Conservation (phyloP, 2,113 vertebrate genomes). For the Leucopsar rothschildi region DNA sequence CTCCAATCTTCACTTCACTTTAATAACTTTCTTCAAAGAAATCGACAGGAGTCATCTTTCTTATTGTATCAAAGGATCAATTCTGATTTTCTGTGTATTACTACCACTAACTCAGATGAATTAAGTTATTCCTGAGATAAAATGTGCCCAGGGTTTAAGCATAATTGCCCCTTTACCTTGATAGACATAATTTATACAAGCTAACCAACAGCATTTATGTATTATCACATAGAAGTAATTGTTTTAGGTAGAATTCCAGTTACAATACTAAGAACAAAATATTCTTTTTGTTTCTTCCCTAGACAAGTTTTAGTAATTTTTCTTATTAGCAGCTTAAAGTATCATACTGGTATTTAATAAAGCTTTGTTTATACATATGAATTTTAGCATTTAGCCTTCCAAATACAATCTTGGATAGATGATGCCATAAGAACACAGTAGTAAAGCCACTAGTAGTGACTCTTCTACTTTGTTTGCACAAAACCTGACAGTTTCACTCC, state of each 20-base stretch:
- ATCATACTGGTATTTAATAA: neutral
- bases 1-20: neutral
- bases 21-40: neutral
- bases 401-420: neutral
- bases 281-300: neutral
- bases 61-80: neutral
- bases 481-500: neutral
- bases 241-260: neutral
- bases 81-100: neutral
- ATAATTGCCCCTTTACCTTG: neutral
- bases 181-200: neutral
- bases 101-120: neutral
- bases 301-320: neutral
- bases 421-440: neutral
- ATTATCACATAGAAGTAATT: neutral
- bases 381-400: neutral
- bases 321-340: neutral
- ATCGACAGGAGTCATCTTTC: neutral
- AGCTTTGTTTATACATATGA: neutral
- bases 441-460: neutral
- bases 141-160: neutral
- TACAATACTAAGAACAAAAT: neutral
- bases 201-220: neutral
- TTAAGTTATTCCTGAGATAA: neutral
- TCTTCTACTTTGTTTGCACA: neutral